These are phyloP conservation scores for Platynereis dumerilii DNA, from an alignment of 2,888 invertebrate genomes.

Conservation along the genomic window DNA sequence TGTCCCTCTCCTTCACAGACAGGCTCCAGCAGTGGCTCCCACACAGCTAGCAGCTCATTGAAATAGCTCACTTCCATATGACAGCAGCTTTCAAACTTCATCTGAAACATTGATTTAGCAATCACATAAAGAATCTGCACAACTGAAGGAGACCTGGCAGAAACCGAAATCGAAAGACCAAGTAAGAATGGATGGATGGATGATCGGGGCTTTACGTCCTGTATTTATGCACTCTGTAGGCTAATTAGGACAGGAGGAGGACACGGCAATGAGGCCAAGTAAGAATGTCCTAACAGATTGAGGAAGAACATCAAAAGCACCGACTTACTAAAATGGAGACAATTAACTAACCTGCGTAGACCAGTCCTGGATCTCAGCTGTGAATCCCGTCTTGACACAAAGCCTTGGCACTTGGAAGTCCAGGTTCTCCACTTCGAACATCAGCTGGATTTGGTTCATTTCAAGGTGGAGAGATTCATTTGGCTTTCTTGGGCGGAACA, in stretches of 20 bases:
- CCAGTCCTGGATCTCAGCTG: constrained; percentile 74
- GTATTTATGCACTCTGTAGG: no score
- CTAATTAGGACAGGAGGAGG: no score
- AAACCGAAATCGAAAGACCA: no score
- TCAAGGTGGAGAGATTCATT: constrained; percentile 67
- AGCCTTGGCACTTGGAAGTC: constrained; percentile 67
- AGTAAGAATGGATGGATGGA: no score
- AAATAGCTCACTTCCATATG: constrained; percentile 62
- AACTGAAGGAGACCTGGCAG: neutral
- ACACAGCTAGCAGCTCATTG: constrained; percentile 57
- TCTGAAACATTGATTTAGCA: constrained; percentile 38
- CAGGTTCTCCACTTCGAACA: constrained; percentile 71
- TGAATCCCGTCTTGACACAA: constrained; percentile 68
- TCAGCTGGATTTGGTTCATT: constrained; percentile 70
- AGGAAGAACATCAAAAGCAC: no score
- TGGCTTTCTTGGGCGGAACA: constrained; percentile 49
- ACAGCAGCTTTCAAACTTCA: constrained; percentile 65
- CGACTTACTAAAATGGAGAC: no score
- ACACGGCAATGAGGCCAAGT: no score
- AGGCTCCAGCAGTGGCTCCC: constrained; percentile 65
- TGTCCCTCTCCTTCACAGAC: constrained; percentile 71
- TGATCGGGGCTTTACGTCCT: no score
- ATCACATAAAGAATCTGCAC: neutral
- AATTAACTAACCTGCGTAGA: constrained; percentile 68
- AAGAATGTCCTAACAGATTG: no score